A percentile compares a stretch with the other conserved stretches of the same genome.
phyloP scores from a whole-genome alignment of 2,888 invertebrate genomes.

The Thyatira batis region DNA sequence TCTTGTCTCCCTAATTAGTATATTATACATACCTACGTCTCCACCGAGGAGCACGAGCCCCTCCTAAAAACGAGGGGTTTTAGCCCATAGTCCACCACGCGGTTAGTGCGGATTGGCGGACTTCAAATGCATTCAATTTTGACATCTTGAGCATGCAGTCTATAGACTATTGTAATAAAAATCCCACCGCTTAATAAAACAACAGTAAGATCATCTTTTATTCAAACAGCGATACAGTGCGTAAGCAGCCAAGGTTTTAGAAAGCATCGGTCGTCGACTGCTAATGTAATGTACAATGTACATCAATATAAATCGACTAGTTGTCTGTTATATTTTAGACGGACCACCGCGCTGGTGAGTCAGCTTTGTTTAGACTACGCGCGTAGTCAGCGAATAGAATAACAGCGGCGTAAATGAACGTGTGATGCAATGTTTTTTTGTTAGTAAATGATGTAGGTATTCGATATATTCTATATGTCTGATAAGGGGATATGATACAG shows the following conservation, averaged over 20 bases:
- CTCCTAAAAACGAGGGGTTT: too few relatives aligned
- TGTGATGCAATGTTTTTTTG: background rate
- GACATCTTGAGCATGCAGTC: too few relatives aligned
- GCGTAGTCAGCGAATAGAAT: background rate
- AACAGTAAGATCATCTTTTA: background rate
- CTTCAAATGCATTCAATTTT: too few relatives aligned
- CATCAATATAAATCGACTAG: background rate
- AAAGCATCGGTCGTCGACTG: background rate
- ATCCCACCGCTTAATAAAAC: background rate
- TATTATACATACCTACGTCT: too few relatives aligned
- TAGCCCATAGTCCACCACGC: too few relatives aligned
- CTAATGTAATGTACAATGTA: background rate
- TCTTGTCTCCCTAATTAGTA: too few relatives aligned
- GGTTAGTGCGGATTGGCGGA: too few relatives aligned
- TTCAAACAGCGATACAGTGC: background rate
- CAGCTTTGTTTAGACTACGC: background rate
- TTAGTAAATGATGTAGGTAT: background rate
- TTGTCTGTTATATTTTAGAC: background rate
- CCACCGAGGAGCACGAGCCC: too few relatives aligned
- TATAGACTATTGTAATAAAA: too few relatives aligned
- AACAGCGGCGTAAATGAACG: background rate
- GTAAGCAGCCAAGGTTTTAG: constrained; percentile 2
- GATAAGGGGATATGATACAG: constrained; percentile 1
- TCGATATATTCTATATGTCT: background rate
- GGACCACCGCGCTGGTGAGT: background rate